Conservation (phyloP, 2,888 invertebrate species). For the Catonia carolina region DNA sequence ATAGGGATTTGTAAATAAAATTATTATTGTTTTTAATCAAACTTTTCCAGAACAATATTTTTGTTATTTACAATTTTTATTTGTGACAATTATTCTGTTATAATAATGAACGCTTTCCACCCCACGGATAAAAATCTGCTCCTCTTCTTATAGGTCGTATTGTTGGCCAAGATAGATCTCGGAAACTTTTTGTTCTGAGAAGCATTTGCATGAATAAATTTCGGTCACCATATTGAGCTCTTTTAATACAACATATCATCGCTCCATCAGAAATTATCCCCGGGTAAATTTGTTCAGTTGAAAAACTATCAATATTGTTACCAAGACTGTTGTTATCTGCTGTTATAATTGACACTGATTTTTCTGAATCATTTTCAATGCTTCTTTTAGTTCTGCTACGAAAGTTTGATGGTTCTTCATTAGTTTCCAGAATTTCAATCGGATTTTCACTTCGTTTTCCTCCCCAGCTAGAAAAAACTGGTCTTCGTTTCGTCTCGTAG, state of each 20-base stretch:
- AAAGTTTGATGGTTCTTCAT: not conserved
- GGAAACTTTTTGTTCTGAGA: constrained; percentile 3
- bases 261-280: constrained; percentile 20
- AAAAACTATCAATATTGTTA: constrained; percentile 11
- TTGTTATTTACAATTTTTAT: too few relatives aligned
- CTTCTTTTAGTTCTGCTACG: constrained; percentile 4
- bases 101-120: constrained; percentile 35
- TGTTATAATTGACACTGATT: constrained; percentile 16
- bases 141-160: constrained; percentile 26
- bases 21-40: too few relatives aligned
- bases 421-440: too few relatives aligned
- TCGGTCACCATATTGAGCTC: constrained; percentile 6
- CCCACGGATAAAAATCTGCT: constrained; percentile 36
- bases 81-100: not conserved
- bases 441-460: constrained; percentile 28
- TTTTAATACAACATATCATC: constrained; percentile 6
- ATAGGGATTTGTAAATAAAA: too few relatives aligned
- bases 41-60: too few relatives aligned
- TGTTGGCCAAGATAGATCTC: constrained; percentile 3
- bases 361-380: constrained; percentile 15
- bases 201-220: constrained; percentile 17
- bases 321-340: constrained; percentile 18
- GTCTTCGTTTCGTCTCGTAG: not conserved
- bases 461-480: constrained; percentile 29
- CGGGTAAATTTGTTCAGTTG: constrained; percentile 1